Evolutionary conservation across 2,113 vertebrate genomes (phyloP), one percentile per base, ranked within the genome.

Genomic region (Anolis carolinensis): DNA sequence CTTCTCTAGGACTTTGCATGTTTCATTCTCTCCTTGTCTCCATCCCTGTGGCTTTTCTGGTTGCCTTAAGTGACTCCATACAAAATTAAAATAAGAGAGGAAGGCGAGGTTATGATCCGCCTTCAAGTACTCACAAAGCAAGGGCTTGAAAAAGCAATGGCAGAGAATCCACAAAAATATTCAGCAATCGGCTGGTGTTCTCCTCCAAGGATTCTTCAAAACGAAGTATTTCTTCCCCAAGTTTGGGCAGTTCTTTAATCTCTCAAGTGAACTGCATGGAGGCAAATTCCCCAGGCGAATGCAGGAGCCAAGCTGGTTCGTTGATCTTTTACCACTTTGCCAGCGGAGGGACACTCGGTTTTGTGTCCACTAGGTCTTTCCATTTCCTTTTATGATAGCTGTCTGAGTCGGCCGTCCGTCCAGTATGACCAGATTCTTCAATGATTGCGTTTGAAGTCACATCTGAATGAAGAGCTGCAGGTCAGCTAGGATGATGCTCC

Each of bases 401-500:
- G 21, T 39, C 39, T 50, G 63, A 85, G 75, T 72, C 71, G 87
- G 89, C 80, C 84, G 82, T 0, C 0, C 39, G 30, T 30, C 79
- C 39, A 87, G 88, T 88, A 91, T 78, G 92, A 88, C 91, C 76
- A 87, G 86, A 89, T 91, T 91, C 93, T 93, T 91, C 90, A 89
- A 89, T 23, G 59, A 32, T 84, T 65, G 76, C 10, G 7, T 3
- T 14, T n/a, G 2, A n/a, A 25, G 20, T 39, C 65, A 9, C 16
- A n/a, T 32, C 50, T n/a, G 59, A 34, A 39, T n/a, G 16, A 23
- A 44, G 39, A 67, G 25, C 18, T 16, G 39, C 7, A 30, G 23
- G 3, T 23, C 4, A 50, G 39, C 20, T 48, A 6, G 67, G n/a
- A 72, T 11, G 14, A 23, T 55, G 87, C 84, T 67, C 70, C 72